Evolutionary conservation across 2,888 invertebrate genomes (phyloP), one percentile per base, ranked within the genome.

Genomic region (Chouioia cunea): DNA sequence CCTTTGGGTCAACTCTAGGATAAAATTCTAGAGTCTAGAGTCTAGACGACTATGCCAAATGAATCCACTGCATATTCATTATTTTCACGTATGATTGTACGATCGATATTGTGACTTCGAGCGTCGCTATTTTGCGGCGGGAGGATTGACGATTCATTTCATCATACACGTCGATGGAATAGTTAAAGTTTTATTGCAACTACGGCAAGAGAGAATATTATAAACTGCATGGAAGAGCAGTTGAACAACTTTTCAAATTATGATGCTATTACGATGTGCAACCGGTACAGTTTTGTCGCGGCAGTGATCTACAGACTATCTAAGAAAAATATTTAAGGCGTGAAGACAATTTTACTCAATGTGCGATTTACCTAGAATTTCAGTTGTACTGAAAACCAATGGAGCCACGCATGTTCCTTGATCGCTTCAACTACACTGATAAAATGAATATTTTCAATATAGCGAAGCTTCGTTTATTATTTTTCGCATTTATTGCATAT

Each of bases 21-120:
- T 66, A 75, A 78, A 74, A 70, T 77, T 36, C 36, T 36, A 36
- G 36, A 36, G 36, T 36, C 36, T 36, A 36, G 36, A 36, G 36
- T 77, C 78, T 81, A 79, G 79, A 83, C 75, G 77, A 80, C 77
- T 81, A 82, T 81, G 82, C 82, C 82, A 81, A 81, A 80, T 78
- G 79, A 80, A 79, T 77, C 78, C 77, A 76, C 76, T 82, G 80
- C 81, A 81, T 78, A 81, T 82, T 82, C 79, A 79, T 69, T 64
- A 65, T 68, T 65, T 68, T 73, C 47, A 54, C 12, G 66, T 65
- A 58, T 62, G 20, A 68, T 71, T 67, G 14, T 20, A 66, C 52
- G 66, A 70, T 70, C 60, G 60, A 59, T 36, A 73, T 70, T 73
- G 56, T 64, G 44, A 59, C 46, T 70, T 60, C n/a, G 59, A 57